Percentiles rank a stretch among this genome's conserved stretches.
Evolutionary conservation across 2,797 vertebrate genomes (phyloP).

Genomic region (Hippoglossus hippoglossus): DNA sequence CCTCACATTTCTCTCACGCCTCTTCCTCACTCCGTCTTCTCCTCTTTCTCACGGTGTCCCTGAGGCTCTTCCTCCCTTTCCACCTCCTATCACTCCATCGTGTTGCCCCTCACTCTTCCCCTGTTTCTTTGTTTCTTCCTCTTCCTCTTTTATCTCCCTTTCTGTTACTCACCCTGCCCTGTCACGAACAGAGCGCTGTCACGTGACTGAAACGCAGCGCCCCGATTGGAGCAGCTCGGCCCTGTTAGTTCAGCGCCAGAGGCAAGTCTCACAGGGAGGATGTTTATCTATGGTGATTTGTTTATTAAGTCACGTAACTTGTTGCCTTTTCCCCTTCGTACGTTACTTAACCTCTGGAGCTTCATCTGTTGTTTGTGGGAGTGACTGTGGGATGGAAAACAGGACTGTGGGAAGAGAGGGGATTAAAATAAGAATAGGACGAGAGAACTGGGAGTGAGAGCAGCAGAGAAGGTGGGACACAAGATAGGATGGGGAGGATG

Average conservation of each 20-base stretch:
- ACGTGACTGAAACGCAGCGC: conserved; percentile 32
- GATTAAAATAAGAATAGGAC: conserved; percentile 14
- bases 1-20: conserved; percentile 29
- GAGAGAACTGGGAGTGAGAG: conserved; percentile 9
- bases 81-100: conserved; percentile 8
- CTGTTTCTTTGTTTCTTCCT: background rate
- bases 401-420: conserved; percentile 28
- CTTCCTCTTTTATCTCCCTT: background rate
- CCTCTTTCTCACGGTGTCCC: background rate
- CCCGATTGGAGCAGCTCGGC: conserved; percentile 51
- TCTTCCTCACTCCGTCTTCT: background rate
- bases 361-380: conserved; percentile 13
- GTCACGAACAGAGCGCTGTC: conserved; percentile 49
- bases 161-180: conserved; percentile 45
- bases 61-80: background rate
- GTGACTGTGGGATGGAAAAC: background rate
- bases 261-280: conserved; percentile 48
- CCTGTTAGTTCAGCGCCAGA: conserved; percentile 31
- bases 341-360: conserved; percentile 10
- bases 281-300: conserved; percentile 57
- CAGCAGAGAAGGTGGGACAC: conserved; percentile 22
- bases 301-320: conserved; percentile 50
- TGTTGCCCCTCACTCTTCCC: too few relatives aligned
- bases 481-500: conserved; percentile 21
- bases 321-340: conserved; percentile 31